A percentile compares a stretch with the other conserved stretches of the same genome.
Conservation (phyloP, 2,113 vertebrate species). For the Neopipo cinnamomea region DNA sequence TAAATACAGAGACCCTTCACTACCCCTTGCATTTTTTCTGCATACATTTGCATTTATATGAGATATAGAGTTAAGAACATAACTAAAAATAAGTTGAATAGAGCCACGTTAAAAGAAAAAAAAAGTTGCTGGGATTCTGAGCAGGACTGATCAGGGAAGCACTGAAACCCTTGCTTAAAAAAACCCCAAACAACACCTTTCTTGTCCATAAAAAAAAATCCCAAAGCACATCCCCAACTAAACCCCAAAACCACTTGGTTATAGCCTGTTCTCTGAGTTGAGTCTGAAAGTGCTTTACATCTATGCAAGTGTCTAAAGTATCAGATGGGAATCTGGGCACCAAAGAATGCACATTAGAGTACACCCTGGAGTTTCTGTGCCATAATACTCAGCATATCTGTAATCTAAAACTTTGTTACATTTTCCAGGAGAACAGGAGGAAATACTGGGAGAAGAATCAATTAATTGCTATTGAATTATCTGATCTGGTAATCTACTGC, state of each 20-base stretch:
- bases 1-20: background rate
- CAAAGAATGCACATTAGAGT: background rate
- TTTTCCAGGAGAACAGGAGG: conserved; percentile 80
- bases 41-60: background rate
- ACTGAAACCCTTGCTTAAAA: background rate
- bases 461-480: conserved; percentile 92
- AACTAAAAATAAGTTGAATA: background rate
- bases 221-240: fast-evolving
- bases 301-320: background rate
- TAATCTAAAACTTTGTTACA: background rate
- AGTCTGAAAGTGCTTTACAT: background rate
- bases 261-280: background rate
- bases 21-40: background rate
- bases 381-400: background rate
- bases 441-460: conserved; percentile 88
- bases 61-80: background rate
- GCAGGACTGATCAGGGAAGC: background rate
- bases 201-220: background rate
- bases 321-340: background rate
- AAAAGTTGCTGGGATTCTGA: background rate
- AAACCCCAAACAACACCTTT: background rate
- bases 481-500: conserved; percentile 94
- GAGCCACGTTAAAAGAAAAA: background rate
- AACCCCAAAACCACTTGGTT: background rate
- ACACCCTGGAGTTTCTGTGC: background rate